Percentiles rank a stretch among this genome's conserved stretches.
These are phyloP conservation scores for Tachycineta bicolor DNA, from an alignment of 2,113 vertebrate species.

Conservation along the genomic window DNA sequence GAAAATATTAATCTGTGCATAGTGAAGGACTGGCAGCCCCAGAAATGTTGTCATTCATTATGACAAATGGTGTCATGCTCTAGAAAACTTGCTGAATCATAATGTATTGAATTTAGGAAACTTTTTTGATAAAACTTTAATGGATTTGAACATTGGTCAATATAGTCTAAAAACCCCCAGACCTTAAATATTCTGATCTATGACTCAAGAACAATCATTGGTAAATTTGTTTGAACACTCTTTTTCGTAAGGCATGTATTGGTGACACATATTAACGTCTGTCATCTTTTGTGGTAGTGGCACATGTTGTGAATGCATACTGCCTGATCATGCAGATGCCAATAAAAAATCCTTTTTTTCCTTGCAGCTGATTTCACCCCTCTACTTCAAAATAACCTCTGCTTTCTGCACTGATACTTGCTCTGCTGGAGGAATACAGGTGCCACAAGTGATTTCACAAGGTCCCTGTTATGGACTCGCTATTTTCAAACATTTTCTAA, in stretches of 20 bases:
- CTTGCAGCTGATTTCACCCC: neutral
- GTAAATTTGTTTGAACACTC: neutral
- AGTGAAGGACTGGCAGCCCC: neutral
- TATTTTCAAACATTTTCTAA: neutral
- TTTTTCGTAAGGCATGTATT: neutral
- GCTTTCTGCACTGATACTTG: neutral
- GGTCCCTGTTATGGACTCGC: neutral
- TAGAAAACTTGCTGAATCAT: neutral
- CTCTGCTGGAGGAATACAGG: neutral
- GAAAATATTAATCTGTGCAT: neutral
- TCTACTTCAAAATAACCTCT: neutral
- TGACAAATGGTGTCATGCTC: neutral
- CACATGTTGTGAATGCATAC: neutral
- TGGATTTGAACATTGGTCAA: neutral
- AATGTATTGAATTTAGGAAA: neutral
- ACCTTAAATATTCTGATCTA: neutral
- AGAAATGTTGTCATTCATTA: neutral
- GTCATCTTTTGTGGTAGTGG: neutral
- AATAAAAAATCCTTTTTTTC: neutral
- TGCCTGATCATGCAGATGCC: neutral
- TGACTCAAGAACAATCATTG: neutral
- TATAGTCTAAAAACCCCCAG: neutral
- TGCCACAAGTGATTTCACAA: neutral
- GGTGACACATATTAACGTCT: fast-evolving
- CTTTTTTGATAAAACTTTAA: neutral